phyloP scores from a whole-genome alignment of 2,888 invertebrate genomes.

The Iphiclides podalirius region DNA sequence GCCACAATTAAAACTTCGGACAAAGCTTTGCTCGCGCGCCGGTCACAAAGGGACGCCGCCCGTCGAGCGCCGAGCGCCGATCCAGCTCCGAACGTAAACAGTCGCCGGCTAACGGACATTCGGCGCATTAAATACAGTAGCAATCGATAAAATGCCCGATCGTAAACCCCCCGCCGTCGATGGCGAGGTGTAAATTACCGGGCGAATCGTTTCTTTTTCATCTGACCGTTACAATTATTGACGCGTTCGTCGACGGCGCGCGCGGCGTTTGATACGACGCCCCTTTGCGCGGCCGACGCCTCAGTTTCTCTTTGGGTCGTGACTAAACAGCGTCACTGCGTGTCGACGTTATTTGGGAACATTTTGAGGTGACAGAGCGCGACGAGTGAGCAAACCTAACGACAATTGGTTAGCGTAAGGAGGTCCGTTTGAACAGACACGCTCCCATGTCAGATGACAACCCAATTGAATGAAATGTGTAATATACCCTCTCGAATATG shows the following conservation, averaged over 20 bases:
- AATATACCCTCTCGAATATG: no score
- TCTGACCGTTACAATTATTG: slow-evolving; percentile 61
- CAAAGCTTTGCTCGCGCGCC: slow-evolving; percentile 64
- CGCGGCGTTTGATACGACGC: slow-evolving; percentile 1
- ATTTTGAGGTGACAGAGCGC: no score
- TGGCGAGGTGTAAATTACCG: slow-evolving; percentile 73
- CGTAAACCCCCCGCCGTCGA: slow-evolving; percentile 72
- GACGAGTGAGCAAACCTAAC: no score
- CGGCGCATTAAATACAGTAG: slow-evolving; percentile 54
- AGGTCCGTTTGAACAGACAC: no score
- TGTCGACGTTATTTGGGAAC: neutral
- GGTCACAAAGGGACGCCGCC: slow-evolving; percentile 73
- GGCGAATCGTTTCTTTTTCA: slow-evolving; percentile 69
- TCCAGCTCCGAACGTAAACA: slow-evolving; percentile 66
- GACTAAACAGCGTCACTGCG: neutral
- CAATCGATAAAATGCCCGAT: slow-evolving; percentile 73
- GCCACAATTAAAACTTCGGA: slow-evolving; percentile 75
- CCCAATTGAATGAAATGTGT: no score
- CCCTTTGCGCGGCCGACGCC: neutral
- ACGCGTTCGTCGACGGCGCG: slow-evolving; percentile 36
- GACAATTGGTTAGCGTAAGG: no score
- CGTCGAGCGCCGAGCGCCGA: slow-evolving; percentile 58
- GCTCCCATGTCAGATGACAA: no score
- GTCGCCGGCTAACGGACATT: slow-evolving; percentile 39
- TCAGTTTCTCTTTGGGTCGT: neutral